Conservation (phyloP, 2,113 vertebrate genomes). For the Paracanthobrama guichenoti region DNA sequence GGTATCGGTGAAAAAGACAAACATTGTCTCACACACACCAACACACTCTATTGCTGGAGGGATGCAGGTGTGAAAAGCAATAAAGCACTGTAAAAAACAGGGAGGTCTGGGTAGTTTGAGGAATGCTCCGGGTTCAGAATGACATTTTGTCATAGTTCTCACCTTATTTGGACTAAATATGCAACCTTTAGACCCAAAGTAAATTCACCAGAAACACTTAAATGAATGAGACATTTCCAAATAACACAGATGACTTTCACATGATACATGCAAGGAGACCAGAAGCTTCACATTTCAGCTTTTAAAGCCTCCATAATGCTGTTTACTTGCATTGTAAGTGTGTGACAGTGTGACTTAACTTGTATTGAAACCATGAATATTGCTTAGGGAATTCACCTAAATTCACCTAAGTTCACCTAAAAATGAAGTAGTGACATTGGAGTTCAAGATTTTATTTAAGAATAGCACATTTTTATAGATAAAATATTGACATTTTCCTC, state of each 20-base stretch:
- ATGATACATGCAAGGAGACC: neutral
- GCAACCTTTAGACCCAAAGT: neutral
- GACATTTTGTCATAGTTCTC: neutral
- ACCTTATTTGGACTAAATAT: neutral
- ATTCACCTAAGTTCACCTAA: neutral
- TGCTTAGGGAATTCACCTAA: neutral
- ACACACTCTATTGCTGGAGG: slow-evolving; percentile 20
- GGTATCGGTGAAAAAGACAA: slow-evolving; percentile 14
- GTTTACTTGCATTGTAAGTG: neutral
- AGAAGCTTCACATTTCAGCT: neutral
- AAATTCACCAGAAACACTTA: neutral
- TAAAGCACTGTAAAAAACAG: slow-evolving; percentile 31
- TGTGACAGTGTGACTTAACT: neutral
- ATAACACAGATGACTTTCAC: neutral
- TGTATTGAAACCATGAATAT: neutral
- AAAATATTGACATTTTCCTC: neutral
- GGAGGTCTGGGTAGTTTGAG: slow-evolving; percentile 11
- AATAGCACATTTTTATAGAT: neutral
- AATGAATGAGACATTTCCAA: neutral
- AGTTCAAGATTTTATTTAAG: neutral
- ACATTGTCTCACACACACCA: slow-evolving; percentile 34
- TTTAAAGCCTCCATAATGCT: neutral
- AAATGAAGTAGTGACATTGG: neutral
- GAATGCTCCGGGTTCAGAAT: slow-evolving; percentile 23
- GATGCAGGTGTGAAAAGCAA: slow-evolving; percentile 52